Percentiles rank a stretch among this genome's conserved stretches.
Conservation (phyloP, 2,797 vertebrate species). For the Sciaenops ocellatus region DNA sequence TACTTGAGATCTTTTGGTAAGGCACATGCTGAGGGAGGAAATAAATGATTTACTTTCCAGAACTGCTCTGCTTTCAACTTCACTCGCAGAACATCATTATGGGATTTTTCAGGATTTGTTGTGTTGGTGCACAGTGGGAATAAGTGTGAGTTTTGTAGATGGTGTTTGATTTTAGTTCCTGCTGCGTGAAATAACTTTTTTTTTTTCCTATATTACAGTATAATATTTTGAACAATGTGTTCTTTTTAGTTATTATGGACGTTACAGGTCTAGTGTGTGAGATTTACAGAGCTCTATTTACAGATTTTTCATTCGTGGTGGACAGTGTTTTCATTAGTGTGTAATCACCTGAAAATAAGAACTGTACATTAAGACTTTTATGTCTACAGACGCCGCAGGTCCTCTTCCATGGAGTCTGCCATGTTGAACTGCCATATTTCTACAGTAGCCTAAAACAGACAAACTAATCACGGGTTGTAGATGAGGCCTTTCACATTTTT, state of each 20-base stretch:
- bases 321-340: too few species aligned
- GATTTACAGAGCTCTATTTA: too few species aligned
- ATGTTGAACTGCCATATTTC: too few species aligned
- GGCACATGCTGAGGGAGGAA: background rate
- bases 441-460: too few species aligned
- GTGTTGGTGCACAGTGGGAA: conserved; percentile 1
- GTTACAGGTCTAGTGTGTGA: too few species aligned
- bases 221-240: background rate
- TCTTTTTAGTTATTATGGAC: background rate
- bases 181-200: background rate
- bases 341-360: too few species aligned
- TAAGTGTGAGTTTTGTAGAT: background rate
- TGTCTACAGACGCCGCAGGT: too few species aligned
- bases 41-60: conserved; percentile 13
- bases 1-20: conserved; percentile 10
- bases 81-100: conserved; percentile 12
- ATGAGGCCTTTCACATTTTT: too few species aligned
- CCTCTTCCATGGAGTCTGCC: too few species aligned
- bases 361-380: too few species aligned
- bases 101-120: conserved; percentile 10
- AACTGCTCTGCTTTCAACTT: conserved; percentile 20
- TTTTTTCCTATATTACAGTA: background rate
- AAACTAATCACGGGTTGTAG: too few species aligned
- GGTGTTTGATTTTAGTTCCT: background rate
- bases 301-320: too few species aligned